These are phyloP conservation scores for Pseudopipra pipra DNA, from an alignment of 2,113 vertebrate genomes.

Conservation along the genomic window DNA sequence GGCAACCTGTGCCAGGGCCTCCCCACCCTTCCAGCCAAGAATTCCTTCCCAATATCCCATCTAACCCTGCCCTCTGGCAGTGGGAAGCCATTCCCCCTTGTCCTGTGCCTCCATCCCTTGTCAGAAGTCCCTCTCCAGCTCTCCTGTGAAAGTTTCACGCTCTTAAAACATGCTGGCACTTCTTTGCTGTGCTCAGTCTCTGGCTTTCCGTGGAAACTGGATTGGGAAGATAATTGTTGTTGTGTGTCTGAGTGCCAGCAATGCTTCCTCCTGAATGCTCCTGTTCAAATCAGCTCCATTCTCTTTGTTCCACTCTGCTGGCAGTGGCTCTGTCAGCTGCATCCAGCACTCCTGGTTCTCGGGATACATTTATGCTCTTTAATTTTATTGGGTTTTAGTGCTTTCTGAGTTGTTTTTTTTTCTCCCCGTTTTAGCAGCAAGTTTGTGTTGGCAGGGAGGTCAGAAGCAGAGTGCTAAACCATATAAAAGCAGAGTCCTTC, in stretches of 20 bases:
- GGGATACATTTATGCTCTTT: background rate
- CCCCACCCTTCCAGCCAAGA: fast-evolving
- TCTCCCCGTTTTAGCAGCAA: background rate
- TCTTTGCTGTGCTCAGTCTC: background rate
- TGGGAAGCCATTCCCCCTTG: background rate
- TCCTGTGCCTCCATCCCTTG: no score
- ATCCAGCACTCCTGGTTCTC: background rate
- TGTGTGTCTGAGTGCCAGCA: background rate
- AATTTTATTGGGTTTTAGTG: background rate
- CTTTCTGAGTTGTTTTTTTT: background rate
- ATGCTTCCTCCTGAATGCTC: background rate
- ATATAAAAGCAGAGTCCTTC: background rate
- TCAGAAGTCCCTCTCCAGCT: background rate
- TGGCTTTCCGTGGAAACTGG: background rate
- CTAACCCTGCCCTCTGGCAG: fast-evolving
- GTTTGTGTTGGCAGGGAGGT: background rate
- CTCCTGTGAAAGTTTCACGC: background rate
- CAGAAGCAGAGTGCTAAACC: background rate
- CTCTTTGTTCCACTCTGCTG: background rate
- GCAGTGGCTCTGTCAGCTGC: background rate
- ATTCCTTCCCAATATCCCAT: background rate
- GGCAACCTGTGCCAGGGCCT: background rate
- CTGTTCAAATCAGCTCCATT: background rate
- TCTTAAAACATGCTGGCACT: background rate
- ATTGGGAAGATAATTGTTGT: background rate